These are phyloP conservation scores for Spondyliosoma cantharus DNA, from an alignment of 2,797 vertebrate genomes.

Conservation along the genomic window DNA sequence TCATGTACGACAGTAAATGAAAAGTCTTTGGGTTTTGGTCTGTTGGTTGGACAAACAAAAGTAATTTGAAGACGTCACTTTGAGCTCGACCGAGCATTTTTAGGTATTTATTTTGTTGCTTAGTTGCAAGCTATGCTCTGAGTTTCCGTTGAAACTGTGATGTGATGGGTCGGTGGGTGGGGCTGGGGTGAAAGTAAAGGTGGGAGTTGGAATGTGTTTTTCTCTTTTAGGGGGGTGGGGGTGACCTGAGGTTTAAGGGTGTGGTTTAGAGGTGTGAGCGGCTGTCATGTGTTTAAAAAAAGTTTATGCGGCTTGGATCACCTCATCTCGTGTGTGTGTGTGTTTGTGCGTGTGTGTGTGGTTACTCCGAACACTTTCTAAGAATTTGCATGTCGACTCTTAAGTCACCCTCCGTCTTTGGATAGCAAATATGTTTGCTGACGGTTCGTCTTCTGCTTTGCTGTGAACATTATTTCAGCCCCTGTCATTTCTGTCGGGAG, in stretches of 20 bases:
- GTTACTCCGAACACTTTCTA: conserved; percentile 27
- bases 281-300: conserved; percentile 25
- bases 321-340: neutral
- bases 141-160: conserved; percentile 55
- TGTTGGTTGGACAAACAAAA: no score
- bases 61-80: no score
- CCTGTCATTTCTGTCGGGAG: neutral
- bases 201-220: conserved; percentile 23
- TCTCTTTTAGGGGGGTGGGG: neutral
- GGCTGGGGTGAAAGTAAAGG: conserved; percentile 34
- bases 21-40: no score
- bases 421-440: neutral
- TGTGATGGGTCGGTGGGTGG: conserved; percentile 29
- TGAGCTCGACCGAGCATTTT: no score
- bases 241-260: conserved; percentile 37
- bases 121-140: neutral
- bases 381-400: conserved; percentile 44
- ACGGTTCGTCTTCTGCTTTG: neutral
- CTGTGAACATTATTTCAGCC: neutral
- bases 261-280: conserved; percentile 17
- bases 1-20: no score
- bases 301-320: neutral
- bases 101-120: no score
- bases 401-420: neutral
- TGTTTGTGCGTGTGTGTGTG: neutral